Conservation (phyloP, 2,797 vertebrate species). For the Austrolebias charrua region DNA sequence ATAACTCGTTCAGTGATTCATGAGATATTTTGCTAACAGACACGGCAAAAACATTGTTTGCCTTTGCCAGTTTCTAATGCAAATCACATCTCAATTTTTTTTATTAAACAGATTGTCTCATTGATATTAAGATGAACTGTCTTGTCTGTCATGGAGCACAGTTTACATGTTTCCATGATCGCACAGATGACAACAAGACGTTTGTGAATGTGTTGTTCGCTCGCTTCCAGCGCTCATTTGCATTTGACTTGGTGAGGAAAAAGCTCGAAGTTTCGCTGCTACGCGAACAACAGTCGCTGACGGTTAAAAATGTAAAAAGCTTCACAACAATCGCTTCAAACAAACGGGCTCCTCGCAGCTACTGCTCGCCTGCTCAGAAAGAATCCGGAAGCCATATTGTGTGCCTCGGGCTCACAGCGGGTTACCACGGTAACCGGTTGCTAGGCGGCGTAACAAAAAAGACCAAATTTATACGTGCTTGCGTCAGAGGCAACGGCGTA, state of each 20-base stretch:
- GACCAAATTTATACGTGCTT: slow-evolving; percentile 83
- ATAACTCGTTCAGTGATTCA: too few species aligned
- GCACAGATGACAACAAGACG: neutral
- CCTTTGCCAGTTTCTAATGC: neutral
- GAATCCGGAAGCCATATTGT: slow-evolving; percentile 74
- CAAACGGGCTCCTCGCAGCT: neutral
- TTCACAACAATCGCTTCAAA: neutral
- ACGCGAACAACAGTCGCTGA: neutral
- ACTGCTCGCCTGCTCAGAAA: slow-evolving; percentile 24
- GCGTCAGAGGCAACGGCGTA: slow-evolving; percentile 86
- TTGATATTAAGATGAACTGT: too few species aligned
- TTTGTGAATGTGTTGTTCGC: rapidly evolving
- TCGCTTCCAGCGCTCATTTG: too few species aligned
- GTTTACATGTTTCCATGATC: neutral
- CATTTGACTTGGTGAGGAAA: neutral
- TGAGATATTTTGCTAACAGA: too few species aligned
- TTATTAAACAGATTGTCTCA: neutral
- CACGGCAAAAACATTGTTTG: too few species aligned
- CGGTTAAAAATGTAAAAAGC: neutral
- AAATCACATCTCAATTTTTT: neutral
- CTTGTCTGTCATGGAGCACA: neutral
- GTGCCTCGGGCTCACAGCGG: slow-evolving; percentile 45
- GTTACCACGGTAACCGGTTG: slow-evolving; percentile 84
- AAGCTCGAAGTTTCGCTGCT: neutral
- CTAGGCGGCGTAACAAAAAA: slow-evolving; percentile 89